phyloP scores from a whole-genome alignment of 1,140 invertebrate species.

The Trichonephila inaurata region DNA sequence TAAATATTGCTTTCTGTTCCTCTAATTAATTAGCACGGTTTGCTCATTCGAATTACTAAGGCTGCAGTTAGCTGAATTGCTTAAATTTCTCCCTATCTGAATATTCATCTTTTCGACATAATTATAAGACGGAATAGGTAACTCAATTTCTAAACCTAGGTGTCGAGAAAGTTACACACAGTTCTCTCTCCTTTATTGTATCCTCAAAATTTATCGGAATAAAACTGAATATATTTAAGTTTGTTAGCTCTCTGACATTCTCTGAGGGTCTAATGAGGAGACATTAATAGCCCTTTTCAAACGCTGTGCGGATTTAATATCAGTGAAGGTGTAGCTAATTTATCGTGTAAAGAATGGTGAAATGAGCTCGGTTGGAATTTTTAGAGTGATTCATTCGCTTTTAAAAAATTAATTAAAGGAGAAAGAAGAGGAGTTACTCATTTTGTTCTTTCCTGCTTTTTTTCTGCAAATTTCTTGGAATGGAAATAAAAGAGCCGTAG shows the following conservation, averaged over 20 bases:
- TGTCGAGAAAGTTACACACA: background rate
- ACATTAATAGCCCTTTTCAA: background rate
- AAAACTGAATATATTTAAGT: background rate
- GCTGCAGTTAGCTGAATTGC: background rate
- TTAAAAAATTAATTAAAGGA: too few relatives aligned
- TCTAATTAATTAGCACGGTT: background rate
- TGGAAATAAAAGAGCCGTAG: too few relatives aligned
- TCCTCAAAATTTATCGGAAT: background rate
- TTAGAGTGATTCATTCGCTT: too few relatives aligned
- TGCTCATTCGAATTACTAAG: background rate
- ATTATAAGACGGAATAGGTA: background rate
- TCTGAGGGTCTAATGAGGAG: background rate
- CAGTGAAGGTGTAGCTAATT: background rate
- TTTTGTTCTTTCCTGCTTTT: too few relatives aligned
- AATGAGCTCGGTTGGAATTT: too few relatives aligned
- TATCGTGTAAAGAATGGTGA: background rate
- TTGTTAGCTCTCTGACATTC: background rate
- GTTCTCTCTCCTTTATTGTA: too few relatives aligned
- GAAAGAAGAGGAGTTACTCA: too few relatives aligned
- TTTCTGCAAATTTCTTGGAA: too few relatives aligned
- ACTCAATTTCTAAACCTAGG: background rate
- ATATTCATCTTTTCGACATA: conserved; percentile 27
- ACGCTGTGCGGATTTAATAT: background rate
- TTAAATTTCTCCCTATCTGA: conserved; percentile 5
- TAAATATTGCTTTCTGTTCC: conserved; percentile 19